Evolutionary conservation across 2,113 vertebrate genomes (phyloP).

Genomic region (Xenopus borealis): DNA sequence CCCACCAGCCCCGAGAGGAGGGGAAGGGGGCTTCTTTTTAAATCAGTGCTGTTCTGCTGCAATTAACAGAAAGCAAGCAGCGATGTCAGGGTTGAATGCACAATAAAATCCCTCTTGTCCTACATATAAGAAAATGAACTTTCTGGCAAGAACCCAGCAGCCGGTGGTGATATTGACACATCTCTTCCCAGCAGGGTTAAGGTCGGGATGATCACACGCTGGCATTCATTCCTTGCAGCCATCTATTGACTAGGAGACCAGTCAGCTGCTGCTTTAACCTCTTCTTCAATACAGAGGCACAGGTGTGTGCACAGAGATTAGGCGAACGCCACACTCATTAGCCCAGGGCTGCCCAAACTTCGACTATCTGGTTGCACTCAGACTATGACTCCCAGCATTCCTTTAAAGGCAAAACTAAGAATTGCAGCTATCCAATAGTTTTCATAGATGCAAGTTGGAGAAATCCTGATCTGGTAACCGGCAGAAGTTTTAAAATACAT

Average conservation of each 20-base stretch:
- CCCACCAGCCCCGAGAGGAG: slow-evolving; percentile 19
- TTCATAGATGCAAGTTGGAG: too few relatives aligned
- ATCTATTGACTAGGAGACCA: slow-evolving; percentile 41
- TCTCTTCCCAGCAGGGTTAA: slow-evolving; percentile 46
- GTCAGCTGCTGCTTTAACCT: slow-evolving; percentile 35
- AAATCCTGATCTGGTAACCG: too few relatives aligned
- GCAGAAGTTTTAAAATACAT: too few relatives aligned
- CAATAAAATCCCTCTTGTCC: slow-evolving; percentile 39
- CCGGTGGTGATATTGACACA: slow-evolving; percentile 44
- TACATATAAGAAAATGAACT: slow-evolving; percentile 44
- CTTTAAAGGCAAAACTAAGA: too few relatives aligned
- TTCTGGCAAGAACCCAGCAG: slow-evolving; percentile 44
- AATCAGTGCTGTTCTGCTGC: slow-evolving; percentile 34
- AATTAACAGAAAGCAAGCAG: slow-evolving; percentile 38
- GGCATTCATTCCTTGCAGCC: slow-evolving; percentile 35
- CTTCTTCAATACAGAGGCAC: slow-evolving; percentile 2
- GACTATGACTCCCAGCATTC: too few relatives aligned
- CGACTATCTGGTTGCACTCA: too few relatives aligned
- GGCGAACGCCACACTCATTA: too few relatives aligned
- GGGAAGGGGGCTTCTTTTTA: slow-evolving; percentile 25
- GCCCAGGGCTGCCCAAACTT: too few relatives aligned
- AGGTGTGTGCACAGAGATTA: too few relatives aligned
- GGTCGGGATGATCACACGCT: slow-evolving; percentile 45
- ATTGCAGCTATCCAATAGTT: too few relatives aligned
- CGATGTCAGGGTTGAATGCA: slow-evolving; percentile 23